A percentile compares a stretch with the other conserved stretches of the same genome.
phyloP scores from a whole-genome alignment of 2,888 invertebrate genomes.

The Caenorhabditis afra region DNA sequence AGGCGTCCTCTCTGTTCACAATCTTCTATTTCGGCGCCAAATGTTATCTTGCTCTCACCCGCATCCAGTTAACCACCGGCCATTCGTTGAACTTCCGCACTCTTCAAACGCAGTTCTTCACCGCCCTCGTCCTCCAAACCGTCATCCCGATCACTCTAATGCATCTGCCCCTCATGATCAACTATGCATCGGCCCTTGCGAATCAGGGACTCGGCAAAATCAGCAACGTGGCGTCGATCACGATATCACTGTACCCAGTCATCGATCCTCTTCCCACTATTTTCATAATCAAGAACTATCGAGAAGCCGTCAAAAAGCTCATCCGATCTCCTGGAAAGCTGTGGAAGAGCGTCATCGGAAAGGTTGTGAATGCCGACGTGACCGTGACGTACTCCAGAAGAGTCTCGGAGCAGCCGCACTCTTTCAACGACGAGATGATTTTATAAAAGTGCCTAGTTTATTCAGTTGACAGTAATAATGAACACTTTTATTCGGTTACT shows the following conservation, averaged over 20 bases:
- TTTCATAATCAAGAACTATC: conserved; percentile 43
- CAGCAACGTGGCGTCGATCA: conserved; percentile 31
- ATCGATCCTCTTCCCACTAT: conserved; percentile 36
- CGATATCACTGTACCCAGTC: conserved; percentile 32
- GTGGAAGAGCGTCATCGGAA: neutral
- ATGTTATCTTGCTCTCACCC: conserved; percentile 10
- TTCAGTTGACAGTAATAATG: too few species aligned
- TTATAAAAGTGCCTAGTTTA: neutral
- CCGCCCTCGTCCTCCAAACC: conserved; percentile 42
- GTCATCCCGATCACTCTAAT: conserved; percentile 44
- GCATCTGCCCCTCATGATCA: conserved; percentile 37
- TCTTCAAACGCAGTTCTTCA: conserved; percentile 38
- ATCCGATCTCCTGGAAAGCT: neutral
- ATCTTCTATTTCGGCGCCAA: conserved; percentile 41
- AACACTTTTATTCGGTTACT: too few species aligned
- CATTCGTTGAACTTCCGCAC: conserved; percentile 12
- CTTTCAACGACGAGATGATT: neutral
- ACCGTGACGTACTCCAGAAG: too few species aligned
- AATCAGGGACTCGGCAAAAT: conserved; percentile 25
- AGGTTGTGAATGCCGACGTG: neutral
- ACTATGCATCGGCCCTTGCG: conserved; percentile 24
- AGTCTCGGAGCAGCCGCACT: too few species aligned
- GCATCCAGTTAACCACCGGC: neutral
- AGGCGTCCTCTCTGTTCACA: conserved; percentile 31
- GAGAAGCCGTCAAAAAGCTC: conserved; percentile 11